These are phyloP conservation scores for Procapra przewalskii DNA, from an alignment of 2,113 vertebrate species.

Conservation along the genomic window DNA sequence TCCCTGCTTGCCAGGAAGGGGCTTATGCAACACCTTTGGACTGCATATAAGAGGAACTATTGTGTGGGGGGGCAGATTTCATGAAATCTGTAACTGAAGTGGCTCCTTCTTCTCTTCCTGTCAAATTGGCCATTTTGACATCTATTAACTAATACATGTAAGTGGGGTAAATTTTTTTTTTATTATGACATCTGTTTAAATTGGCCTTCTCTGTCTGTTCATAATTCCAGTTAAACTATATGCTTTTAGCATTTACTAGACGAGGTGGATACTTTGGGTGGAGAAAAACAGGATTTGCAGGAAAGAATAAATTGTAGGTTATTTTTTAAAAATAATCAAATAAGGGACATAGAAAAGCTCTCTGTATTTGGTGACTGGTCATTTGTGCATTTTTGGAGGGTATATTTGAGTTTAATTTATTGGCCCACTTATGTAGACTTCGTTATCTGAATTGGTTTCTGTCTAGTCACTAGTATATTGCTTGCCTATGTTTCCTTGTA, in stretches of 20 bases:
- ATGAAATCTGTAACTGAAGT: conserved; percentile 35
- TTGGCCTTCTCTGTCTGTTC: neutral
- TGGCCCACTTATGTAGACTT: neutral
- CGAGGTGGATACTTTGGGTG: neutral
- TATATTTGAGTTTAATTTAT: conserved; percentile 17
- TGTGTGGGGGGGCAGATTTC: neutral
- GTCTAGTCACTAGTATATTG: neutral
- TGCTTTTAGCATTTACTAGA: conserved; percentile 8
- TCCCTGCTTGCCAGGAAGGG: conserved; percentile 26
- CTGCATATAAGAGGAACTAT: conserved; percentile 34
- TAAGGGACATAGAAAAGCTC: neutral
- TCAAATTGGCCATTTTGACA: conserved; percentile 16
- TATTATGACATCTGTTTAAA: conserved; percentile 28
- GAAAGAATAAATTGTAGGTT: neutral
- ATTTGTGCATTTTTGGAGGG: neutral
- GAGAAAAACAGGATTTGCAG: neutral
- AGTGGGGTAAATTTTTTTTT: neutral
- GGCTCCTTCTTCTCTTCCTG: conserved; percentile 1
- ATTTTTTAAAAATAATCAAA: neutral
- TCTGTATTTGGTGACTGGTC: neutral
- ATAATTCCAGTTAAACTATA: conserved; percentile 15
- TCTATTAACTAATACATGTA: conserved; percentile 33
- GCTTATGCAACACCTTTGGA: conserved; percentile 42
- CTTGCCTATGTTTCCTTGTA: neutral
- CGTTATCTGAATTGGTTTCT: neutral